Evolutionary conservation across 2,888 invertebrate species (phyloP).

Genomic region (Megaustenia siamemsis): DNA sequence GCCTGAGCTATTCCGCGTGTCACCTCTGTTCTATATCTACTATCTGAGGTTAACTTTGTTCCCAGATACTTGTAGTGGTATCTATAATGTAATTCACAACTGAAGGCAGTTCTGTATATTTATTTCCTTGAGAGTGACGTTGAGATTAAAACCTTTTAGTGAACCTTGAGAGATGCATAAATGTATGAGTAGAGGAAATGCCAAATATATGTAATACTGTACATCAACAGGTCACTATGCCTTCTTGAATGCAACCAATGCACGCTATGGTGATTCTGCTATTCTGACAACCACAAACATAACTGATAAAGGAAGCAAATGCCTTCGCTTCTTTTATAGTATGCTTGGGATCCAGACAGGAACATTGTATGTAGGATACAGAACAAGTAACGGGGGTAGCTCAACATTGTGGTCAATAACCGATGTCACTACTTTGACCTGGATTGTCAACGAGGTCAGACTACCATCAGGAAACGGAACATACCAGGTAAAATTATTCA

Average conservation of each 20-base stretch:
- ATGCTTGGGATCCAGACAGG: conserved; percentile 70
- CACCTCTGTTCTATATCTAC: too few relatives aligned
- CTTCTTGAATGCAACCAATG: conserved; percentile 80
- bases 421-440: conserved; percentile 66
- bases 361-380: conserved; percentile 63
- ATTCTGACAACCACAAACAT: neutral
- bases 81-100: too few relatives aligned
- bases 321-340: conserved; percentile 81
- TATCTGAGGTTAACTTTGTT: too few relatives aligned
- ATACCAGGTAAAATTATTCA: conserved; percentile 13
- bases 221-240: conserved; percentile 67
- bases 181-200: too few relatives aligned
- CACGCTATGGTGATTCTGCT: neutral
- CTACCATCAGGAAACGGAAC: conserved; percentile 45
- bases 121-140: too few relatives aligned
- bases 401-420: conserved; percentile 68
- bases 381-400: conserved; percentile 61
- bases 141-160: too few relatives aligned
- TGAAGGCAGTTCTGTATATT: too few relatives aligned
- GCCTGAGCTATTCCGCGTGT: too few relatives aligned
- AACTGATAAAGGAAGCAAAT: conserved; percentile 69
- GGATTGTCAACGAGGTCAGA: conserved; percentile 67
- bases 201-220: neutral
- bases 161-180: too few relatives aligned
- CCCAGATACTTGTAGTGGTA: too few relatives aligned